Base-by-base conservation (phyloP, 2,797 vertebrate species). In the Parotocinclus haroldoi region DNA sequence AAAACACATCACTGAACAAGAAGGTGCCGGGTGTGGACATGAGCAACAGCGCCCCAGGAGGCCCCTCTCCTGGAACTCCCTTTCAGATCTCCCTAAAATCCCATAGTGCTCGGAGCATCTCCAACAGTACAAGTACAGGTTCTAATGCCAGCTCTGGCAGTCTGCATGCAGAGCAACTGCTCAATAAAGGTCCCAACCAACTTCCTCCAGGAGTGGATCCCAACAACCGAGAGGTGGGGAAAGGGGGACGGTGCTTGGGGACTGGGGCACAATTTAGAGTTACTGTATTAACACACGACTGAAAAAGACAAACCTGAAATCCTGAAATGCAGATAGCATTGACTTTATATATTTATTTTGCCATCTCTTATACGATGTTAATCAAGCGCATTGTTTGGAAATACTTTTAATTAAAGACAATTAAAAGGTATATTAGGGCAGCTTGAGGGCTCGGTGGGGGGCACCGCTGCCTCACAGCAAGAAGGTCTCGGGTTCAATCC, bases 151-250 rank as follows among this genome's bases (percentile, higher is more conserved):
- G 6, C 44, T 48, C 61, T 19, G 60, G 56, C 12, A 60, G 13
- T 8, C 75, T 88, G 54, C 64, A 66, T 62, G 79, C 84, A 0
- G 69, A 84, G 37, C 68, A 89, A 56, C 82, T 94, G 13, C 46
- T 91, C 66, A 85, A 92, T 82, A 92, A 86, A 69, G 58, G 73
- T 0, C 63, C 89, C 14, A 83, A 78, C 7, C 89, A 95, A 6
- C 88, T 93, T 50, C 92, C 92, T 0, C 72, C 84, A 10, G 92
- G 89, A 0, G 90, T 91, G 78, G 89, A 95, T 78, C 89, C 93
- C 58, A 66, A 76, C 49, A 89, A 79, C 68, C 91, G 84, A 82
- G 94, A 96, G 92, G 95, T 95, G 72, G 73, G 85, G 69, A n/a
- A 16, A 48, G 9, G 48, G 27, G 27, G 5, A 27, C 27, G 5